These are phyloP conservation scores for Myotis vivesi DNA, from an alignment of 2,797 vertebrate species.

Conservation along the genomic window DNA sequence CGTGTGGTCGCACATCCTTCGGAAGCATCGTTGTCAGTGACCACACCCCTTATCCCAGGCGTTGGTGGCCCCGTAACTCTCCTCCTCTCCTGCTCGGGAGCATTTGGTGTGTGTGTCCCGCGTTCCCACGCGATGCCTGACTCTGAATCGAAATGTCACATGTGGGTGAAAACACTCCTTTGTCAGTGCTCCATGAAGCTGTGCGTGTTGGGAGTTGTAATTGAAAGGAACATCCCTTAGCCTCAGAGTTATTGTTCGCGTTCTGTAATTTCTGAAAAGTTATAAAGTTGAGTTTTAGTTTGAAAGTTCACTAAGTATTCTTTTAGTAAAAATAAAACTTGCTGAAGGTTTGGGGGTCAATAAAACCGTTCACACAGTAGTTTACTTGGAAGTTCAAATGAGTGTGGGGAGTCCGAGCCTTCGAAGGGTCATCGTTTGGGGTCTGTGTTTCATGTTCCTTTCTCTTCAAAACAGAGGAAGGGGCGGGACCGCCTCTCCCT, in stretches of 20 bases:
- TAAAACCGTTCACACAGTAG: background rate
- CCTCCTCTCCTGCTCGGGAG: too few species aligned
- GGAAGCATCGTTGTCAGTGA: background rate
- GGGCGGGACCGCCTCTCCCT: rapidly evolving
- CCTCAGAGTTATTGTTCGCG: background rate
- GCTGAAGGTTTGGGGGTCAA: background rate
- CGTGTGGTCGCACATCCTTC: background rate
- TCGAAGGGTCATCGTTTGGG: background rate
- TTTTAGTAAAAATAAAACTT: background rate
- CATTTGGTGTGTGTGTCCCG: rapidly evolving
- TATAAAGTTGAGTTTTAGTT: background rate
- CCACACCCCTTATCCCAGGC: rapidly evolving
- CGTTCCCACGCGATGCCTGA: rapidly evolving
- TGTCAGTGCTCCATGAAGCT: background rate
- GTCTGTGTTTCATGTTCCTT: background rate
- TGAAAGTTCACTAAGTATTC: background rate
- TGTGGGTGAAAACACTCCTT: background rate
- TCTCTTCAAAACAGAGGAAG: background rate
- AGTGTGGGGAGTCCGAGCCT: background rate
- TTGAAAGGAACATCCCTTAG: too few species aligned
- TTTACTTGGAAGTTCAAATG: background rate
- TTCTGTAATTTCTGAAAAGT: background rate
- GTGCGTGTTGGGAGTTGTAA: rapidly evolving
- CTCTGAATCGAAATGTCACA: rapidly evolving
- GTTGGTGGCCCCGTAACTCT: rapidly evolving